These are phyloP conservation scores for Apaloderma vittatum DNA, from an alignment of 2,113 vertebrate species.

Conservation along the genomic window DNA sequence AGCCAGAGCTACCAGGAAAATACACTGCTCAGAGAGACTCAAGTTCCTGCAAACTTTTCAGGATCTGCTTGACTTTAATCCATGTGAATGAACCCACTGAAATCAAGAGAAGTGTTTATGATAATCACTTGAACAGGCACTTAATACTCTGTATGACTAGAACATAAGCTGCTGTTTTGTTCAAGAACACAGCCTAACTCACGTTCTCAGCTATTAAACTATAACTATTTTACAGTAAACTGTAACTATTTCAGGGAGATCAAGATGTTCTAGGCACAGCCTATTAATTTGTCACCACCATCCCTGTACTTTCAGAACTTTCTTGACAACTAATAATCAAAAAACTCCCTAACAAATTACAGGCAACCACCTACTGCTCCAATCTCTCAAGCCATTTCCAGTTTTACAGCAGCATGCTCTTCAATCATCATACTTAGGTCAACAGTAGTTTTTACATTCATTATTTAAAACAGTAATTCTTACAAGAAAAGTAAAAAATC, in stretches of 20 bases:
- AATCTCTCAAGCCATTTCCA: neutral
- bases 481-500: neutral
- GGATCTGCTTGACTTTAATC: conserved; percentile 28
- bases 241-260: neutral
- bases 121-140: neutral
- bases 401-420: neutral
- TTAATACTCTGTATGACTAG: neutral
- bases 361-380: neutral
- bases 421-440: neutral
- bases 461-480: neutral
- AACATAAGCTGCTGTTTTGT: neutral
- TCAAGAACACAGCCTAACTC: neutral
- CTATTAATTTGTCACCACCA: neutral
- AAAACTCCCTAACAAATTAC: neutral
- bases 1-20: neutral
- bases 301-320: neutral
- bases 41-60: conserved; percentile 1
- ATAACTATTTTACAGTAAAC: neutral
- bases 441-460: neutral
- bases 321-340: neutral
- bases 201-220: neutral
- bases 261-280: neutral
- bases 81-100: neutral
- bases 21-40: neutral
- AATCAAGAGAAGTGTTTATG: conserved; percentile 40